Evolutionary conservation across 1,140 invertebrate genomes (phyloP).

Genomic region (Saccostrea echinata): DNA sequence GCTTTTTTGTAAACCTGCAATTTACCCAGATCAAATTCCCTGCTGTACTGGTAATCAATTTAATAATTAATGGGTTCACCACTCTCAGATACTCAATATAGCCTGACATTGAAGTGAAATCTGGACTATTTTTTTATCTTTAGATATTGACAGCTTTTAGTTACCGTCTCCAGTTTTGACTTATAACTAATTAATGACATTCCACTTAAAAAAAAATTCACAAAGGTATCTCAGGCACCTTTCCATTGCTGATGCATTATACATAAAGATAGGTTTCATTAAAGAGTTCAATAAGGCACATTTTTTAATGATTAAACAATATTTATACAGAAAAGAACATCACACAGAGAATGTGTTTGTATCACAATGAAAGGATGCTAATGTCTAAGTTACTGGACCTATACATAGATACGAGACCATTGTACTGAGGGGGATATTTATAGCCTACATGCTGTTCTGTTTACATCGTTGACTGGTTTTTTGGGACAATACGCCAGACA

Average conservation of each 20-base stretch:
- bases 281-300: not conserved
- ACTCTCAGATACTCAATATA: not conserved
- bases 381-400: not conserved
- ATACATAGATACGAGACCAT: not conserved
- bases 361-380: not conserved
- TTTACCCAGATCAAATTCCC: not conserved
- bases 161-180: not conserved
- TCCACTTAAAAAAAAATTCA: not conserved
- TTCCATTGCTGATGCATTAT: not conserved
- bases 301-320: not conserved
- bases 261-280: not conserved
- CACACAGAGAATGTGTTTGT: not conserved
- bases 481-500: not conserved
- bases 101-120: not conserved
- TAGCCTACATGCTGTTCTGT: not conserved
- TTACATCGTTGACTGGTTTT: not conserved
- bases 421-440: not conserved
- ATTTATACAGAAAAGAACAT: not conserved
- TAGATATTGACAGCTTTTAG: not conserved
- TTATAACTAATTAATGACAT: constrained; percentile 6
- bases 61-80: not conserved
- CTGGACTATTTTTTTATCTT: constrained; percentile 6
- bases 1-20: not conserved
- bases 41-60: constrained; percentile 1
- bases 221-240: not conserved